A percentile compares a stretch with the other conserved stretches of the same genome.
These are phyloP conservation scores for Magallana ariakensis DNA, from an alignment of 1,140 invertebrate species.

Conservation along the genomic window DNA sequence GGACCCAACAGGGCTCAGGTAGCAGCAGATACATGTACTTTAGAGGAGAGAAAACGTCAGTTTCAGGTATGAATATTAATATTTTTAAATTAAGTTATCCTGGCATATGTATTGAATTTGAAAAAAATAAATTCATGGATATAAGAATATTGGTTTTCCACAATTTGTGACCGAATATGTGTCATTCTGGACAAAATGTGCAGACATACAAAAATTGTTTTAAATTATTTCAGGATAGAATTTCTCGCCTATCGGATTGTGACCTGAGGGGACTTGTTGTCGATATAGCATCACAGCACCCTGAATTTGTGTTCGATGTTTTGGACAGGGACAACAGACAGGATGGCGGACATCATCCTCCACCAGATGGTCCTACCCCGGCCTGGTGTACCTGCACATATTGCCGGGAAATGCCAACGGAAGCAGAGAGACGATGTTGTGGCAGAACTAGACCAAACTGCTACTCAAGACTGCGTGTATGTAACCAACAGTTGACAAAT, in stretches of 20 bases:
- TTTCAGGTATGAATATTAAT: neutral
- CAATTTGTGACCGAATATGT: neutral
- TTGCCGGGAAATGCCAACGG: too few species aligned
- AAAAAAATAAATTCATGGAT: neutral
- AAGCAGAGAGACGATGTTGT: too few species aligned
- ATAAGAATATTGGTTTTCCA: neutral
- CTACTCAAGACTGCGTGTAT: too few species aligned
- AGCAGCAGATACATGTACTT: neutral
- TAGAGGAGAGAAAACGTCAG: slow-evolving; percentile 2
- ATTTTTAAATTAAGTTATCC: neutral
- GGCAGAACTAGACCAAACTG: too few species aligned
- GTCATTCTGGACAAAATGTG: too few species aligned
- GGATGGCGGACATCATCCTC: too few species aligned
- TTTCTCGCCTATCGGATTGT: neutral
- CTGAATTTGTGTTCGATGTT: too few species aligned
- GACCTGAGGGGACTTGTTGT: neutral
- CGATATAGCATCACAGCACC: too few species aligned
- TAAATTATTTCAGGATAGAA: neutral
- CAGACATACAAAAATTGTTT: neutral
- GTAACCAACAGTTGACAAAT: too few species aligned
- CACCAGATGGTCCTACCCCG: too few species aligned
- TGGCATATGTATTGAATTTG: neutral
- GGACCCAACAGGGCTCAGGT: slow-evolving; percentile 2
- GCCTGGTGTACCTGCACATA: too few species aligned
- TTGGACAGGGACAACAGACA: too few species aligned